Base-by-base conservation (phyloP, 2,797 vertebrate genomes). In the Centroberyx gerrardi region DNA sequence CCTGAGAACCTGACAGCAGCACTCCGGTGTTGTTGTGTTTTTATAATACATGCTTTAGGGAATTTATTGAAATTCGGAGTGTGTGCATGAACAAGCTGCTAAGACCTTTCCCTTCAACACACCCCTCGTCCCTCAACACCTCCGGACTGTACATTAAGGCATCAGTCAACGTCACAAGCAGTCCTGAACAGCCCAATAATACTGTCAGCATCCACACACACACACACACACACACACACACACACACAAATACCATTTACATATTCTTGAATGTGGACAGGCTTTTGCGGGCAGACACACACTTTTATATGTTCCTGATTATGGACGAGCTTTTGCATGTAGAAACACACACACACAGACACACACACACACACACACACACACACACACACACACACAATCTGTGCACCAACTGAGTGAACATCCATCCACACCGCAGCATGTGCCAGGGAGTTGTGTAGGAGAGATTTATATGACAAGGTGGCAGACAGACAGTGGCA, bases 381-480 rank as follows among this genome's bases (percentile, higher is more conserved):
- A 22, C 22, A 22, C 22, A 22, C 22, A 22, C 22, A 22, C 22
- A 22, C 22, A 22, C 22, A 22, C 22, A 22, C 22, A 22, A 22
- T 22, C 22, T 22, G 22, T 22, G 80, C 70, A 70, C 51, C 55
- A 36, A 62, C 31, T 3, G 62, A 68, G 31, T 62, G 68, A 68
- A 70, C 65, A 42, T 88, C 83, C 68, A 74, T 88, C 82, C 66
- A 74, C 85, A 88, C 78, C 61, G n/a, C 3, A 1, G 64, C 68
- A 15, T 81, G 68, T 84, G 88, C 81, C 86, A 88, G 60, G 38
- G 31, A 74, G 72, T 42, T 72, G 64, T 74, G 79, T 52, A 59
- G 62, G 81, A 76, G 74, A 87, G 59, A 42, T 88, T 87, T 85
- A 86, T 89, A 69, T 73, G 81, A 79, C 84, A 87, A 66, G 81